Evolutionary conservation across 2,888 invertebrate genomes (phyloP).

Genomic region (Desoria tigrina): DNA sequence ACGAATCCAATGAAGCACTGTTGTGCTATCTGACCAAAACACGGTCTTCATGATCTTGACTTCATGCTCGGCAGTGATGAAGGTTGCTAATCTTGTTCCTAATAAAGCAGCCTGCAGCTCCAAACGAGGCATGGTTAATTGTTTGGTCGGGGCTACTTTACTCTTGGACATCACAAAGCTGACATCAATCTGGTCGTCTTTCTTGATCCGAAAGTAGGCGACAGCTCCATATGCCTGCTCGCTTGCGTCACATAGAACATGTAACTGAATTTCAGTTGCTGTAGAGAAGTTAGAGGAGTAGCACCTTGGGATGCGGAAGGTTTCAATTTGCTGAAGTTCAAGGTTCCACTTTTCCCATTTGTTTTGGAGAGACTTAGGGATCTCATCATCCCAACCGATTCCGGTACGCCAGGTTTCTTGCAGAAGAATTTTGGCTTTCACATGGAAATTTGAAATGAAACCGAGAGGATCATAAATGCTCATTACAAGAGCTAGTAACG

Average conservation of each 20-base stretch:
- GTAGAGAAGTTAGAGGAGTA: constrained; percentile 3
- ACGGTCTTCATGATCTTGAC: background rate
- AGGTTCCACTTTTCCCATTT: constrained; percentile 30
- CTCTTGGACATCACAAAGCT: constrained; percentile 38
- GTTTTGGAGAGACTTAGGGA: background rate
- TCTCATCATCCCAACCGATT: too few relatives aligned
- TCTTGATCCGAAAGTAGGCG: constrained; percentile 32
- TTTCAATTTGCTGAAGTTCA: constrained; percentile 22
- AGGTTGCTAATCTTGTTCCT: constrained; percentile 24
- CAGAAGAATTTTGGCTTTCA: constrained; percentile 53
- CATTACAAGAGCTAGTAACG: constrained; percentile 50
- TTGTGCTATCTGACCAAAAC: constrained; percentile 42
- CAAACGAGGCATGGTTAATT: constrained; percentile 40
- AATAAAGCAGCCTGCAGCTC: constrained; percentile 48
- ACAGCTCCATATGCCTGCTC: constrained; percentile 33
- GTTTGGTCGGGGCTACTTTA: constrained; percentile 41
- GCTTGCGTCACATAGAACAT: constrained; percentile 43
- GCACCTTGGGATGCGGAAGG: constrained; percentile 29
- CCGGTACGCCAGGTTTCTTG: constrained; percentile 54
- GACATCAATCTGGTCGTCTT: constrained; percentile 1
- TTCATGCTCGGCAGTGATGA: background rate
- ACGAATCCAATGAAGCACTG: constrained; percentile 44
- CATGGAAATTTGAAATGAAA: constrained; percentile 47
- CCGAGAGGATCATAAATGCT: constrained; percentile 55
- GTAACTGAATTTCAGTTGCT: constrained; percentile 18